Percentiles rank a stretch among this genome's conserved stretches.
Evolutionary conservation across 2,113 vertebrate species (phyloP).

Genomic region (Polyodon spathula): DNA sequence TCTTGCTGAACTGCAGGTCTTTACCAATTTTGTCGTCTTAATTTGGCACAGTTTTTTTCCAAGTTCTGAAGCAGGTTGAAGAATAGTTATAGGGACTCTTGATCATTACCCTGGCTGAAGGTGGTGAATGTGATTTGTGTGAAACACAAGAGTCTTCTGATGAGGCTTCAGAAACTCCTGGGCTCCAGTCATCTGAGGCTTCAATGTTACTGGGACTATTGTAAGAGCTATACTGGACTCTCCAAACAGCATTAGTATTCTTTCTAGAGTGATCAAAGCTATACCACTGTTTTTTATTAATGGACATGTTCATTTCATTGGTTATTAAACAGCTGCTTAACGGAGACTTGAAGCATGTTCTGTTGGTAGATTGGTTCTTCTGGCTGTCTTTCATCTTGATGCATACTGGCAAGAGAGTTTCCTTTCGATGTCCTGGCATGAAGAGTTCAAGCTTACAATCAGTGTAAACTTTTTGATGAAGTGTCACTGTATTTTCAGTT

Average conservation of each 20-base stretch:
- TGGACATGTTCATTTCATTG: too few relatives aligned
- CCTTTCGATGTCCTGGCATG: neutral
- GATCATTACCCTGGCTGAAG: conserved; percentile 4
- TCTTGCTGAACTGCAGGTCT: neutral
- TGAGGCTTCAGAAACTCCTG: conserved; percentile 8
- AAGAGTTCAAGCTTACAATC: conserved; percentile 5
- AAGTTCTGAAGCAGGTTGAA: conserved; percentile 14
- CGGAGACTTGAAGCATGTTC: neutral
- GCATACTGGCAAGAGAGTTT: neutral
- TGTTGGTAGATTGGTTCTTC: neutral
- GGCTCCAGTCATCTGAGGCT: conserved; percentile 15
- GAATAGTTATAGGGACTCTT: conserved; percentile 6
- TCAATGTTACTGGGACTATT: conserved; percentile 21
- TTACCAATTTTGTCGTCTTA: conserved; percentile 13
- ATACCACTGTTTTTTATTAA: too few relatives aligned
- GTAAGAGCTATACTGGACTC: too few relatives aligned
- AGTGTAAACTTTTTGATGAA: neutral
- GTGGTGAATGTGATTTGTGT: neutral
- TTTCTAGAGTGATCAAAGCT: too few relatives aligned
- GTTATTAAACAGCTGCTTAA: too few relatives aligned
- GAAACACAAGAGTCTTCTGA: neutral
- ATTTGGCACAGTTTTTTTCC: conserved; percentile 2
- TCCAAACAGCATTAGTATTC: too few relatives aligned
- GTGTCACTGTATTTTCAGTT: neutral
- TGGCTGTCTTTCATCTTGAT: neutral